phyloP scores from a whole-genome alignment of 2,797 vertebrate genomes.

The Huso huso region DNA sequence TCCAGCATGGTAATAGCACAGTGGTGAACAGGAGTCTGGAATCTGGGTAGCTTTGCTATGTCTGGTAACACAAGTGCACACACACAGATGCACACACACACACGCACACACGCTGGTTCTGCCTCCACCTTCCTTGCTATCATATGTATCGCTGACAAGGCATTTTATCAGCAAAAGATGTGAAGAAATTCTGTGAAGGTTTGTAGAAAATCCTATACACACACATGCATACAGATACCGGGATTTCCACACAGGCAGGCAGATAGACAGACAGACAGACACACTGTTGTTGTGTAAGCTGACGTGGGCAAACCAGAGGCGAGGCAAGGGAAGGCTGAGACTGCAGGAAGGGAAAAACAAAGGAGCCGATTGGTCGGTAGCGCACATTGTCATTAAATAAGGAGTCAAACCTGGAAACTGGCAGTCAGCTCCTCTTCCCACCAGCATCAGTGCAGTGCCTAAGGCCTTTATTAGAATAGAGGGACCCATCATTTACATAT shows the following conservation, averaged over 20 bases:
- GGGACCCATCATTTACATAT: too few relatives aligned
- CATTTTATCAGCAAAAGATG: background rate
- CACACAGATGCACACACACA: background rate
- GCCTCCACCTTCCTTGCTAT: background rate
- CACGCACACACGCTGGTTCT: background rate
- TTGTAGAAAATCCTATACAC: background rate
- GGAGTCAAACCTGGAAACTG: background rate
- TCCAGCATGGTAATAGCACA: slow-evolving; percentile 36
- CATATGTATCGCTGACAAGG: background rate
- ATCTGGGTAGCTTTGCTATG: slow-evolving; percentile 28
- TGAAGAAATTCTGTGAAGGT: background rate
- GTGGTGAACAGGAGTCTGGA: slow-evolving; percentile 26
- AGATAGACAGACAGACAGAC: background rate
- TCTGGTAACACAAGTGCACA: slow-evolving; percentile 15
- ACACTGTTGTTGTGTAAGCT: background rate
- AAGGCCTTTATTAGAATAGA: too few relatives aligned
- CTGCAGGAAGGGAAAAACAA: background rate
- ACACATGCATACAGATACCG: background rate
- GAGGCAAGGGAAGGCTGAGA: background rate
- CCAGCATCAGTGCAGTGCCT: background rate
- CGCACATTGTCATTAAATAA: background rate
- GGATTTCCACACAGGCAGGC: background rate
- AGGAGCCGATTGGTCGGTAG: background rate
- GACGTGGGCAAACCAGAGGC: background rate
- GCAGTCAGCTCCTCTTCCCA: background rate